phyloP scores from a whole-genome alignment of 2,113 vertebrate species.

The Tinamus guttatus region DNA sequence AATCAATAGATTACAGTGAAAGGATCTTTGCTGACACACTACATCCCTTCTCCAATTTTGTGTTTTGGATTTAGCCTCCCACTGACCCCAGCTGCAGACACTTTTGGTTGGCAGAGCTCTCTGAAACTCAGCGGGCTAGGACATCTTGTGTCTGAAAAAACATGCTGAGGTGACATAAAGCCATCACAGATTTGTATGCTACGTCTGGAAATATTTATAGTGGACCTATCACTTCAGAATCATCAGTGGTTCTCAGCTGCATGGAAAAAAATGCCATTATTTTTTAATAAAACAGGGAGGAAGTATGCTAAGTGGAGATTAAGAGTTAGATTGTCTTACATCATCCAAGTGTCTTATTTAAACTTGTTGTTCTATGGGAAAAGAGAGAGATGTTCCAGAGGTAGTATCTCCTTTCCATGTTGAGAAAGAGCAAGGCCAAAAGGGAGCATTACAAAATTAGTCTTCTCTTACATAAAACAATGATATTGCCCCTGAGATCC shows the following conservation, averaged over 20 bases:
- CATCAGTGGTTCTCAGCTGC: not conserved
- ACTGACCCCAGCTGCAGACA: not conserved
- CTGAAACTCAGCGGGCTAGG: not conserved
- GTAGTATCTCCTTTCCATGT: not conserved
- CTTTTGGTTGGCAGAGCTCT: not conserved
- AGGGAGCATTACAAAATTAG: not conserved
- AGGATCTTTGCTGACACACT: constrained; percentile 31
- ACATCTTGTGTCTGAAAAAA: not conserved
- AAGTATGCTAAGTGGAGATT: not conserved
- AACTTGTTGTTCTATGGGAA: not conserved
- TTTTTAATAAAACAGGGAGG: not conserved
- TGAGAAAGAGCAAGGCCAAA: not conserved
- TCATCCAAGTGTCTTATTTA: not conserved
- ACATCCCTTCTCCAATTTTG: not conserved
- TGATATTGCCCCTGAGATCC: not conserved
- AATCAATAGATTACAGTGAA: not conserved
- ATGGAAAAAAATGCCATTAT: not conserved
- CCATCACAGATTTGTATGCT: not conserved
- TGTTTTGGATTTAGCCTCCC: not conserved
- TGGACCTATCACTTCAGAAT: not conserved
- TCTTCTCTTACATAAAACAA: not conserved
- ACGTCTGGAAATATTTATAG: not conserved
- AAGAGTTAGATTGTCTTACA: not conserved
- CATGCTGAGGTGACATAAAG: not conserved
- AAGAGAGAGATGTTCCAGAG: not conserved